Percentiles rank a stretch among this genome's conserved stretches.
Evolutionary conservation across 2,888 invertebrate species (phyloP).

Genomic region (Tetropium fuscum): DNA sequence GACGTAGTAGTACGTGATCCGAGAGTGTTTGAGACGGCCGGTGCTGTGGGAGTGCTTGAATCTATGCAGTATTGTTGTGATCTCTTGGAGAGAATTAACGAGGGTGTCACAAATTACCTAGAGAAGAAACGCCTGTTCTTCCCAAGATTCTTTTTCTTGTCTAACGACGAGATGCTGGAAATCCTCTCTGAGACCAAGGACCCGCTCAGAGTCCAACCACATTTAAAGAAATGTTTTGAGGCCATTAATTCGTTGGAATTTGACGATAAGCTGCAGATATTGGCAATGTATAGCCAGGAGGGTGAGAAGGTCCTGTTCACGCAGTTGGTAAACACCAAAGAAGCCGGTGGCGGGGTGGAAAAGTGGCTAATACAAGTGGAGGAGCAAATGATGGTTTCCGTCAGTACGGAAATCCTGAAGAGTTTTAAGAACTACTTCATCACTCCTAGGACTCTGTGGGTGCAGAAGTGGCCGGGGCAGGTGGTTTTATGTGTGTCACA

Average conservation of each 20-base stretch:
- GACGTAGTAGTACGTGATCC: slow-evolving; percentile 72
- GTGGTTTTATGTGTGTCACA: slow-evolving; percentile 83
- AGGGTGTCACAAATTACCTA: slow-evolving; percentile 84
- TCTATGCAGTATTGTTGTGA: slow-evolving; percentile 76
- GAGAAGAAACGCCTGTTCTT: slow-evolving; percentile 88
- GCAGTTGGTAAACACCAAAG: slow-evolving; percentile 61
- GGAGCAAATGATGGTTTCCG: slow-evolving; percentile 81
- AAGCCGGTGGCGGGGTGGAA: slow-evolving; percentile 86
- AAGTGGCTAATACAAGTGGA: slow-evolving; percentile 89
- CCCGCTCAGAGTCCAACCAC: slow-evolving; percentile 85
- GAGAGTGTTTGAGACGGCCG: slow-evolving; percentile 75
- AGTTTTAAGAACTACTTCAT: slow-evolving; percentile 76
- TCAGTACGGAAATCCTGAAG: slow-evolving; percentile 75
- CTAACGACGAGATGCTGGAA: slow-evolving; percentile 91
- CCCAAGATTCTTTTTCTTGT: slow-evolving; percentile 89
- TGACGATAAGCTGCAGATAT: slow-evolving; percentile 78
- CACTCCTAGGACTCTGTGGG: slow-evolving; percentile 76
- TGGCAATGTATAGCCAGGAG: slow-evolving; percentile 82
- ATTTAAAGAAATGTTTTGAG: slow-evolving; percentile 90
- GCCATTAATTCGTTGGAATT: slow-evolving; percentile 83
- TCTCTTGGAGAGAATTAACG: slow-evolving; percentile 83
- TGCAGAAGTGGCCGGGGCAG: slow-evolving; percentile 67
- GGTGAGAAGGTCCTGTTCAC: slow-evolving; percentile 75
- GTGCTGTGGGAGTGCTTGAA: slow-evolving; percentile 76
- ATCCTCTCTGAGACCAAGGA: slow-evolving; percentile 92